phyloP scores from a whole-genome alignment of 2,797 vertebrate genomes.

The Lithobates sylvaticus region DNA sequence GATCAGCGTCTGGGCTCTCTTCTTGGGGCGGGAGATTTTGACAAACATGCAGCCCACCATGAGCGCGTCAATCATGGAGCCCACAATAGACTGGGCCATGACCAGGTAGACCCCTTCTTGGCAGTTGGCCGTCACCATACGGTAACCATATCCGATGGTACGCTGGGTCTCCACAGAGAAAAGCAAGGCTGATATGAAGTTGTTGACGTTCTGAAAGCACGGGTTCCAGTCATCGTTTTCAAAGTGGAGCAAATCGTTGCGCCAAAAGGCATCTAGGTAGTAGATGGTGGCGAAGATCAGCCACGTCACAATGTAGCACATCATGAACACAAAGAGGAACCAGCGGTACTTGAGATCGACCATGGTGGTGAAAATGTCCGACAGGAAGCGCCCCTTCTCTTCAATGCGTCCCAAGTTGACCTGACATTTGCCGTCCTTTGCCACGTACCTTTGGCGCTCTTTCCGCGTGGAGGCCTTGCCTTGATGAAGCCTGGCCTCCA shows the following conservation, averaged over 20 bases:
- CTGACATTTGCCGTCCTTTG: constrained; percentile 84
- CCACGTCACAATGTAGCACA: constrained; percentile 85
- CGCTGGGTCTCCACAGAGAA: constrained; percentile 85
- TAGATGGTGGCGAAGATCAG: constrained; percentile 81
- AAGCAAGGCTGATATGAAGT: constrained; percentile 81
- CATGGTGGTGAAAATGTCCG: constrained; percentile 85
- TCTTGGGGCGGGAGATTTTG: constrained; percentile 86
- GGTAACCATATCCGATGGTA: constrained; percentile 85
- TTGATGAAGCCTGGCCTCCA: constrained; percentile 73
- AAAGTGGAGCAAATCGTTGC: constrained; percentile 75
- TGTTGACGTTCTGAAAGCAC: constrained; percentile 82
- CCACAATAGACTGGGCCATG: constrained; percentile 84
- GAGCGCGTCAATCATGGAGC: constrained; percentile 85
- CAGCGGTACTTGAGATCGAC: constrained; percentile 87
- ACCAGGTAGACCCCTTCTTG: constrained; percentile 78
- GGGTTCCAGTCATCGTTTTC: constrained; percentile 77
- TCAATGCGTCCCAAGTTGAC: constrained; percentile 84
- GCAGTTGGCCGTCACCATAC: constrained; percentile 83
- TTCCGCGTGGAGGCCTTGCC: constrained; percentile 67
- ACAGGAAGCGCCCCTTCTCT: constrained; percentile 83
- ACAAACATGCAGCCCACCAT: constrained; percentile 91
- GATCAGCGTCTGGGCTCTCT: constrained; percentile 84
- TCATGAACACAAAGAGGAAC: constrained; percentile 86
- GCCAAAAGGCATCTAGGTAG: constrained; percentile 77
- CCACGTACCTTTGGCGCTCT: constrained; percentile 80